Evolutionary conservation across 2,797 vertebrate genomes (phyloP), one percentile per base, ranked within the genome.

Genomic region (Perdix hodgsoniae): DNA sequence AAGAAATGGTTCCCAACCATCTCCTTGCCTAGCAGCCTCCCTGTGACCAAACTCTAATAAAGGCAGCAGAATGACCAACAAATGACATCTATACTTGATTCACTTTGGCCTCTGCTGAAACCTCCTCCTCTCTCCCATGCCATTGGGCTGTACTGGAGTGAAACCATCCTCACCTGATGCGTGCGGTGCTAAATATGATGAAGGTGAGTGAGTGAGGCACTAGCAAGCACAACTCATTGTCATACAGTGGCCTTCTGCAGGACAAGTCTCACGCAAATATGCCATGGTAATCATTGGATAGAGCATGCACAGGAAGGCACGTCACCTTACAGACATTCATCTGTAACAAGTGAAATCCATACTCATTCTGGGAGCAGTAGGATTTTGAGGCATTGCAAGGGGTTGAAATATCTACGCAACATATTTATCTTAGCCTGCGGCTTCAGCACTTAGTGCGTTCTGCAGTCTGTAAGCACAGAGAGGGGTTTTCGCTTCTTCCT

Each of bases 131-230:
- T 50, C 19, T 87, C 63, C 56, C 2, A 3, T 10, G 17, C 35
- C 2, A 1, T 31, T 0, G 1, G 57, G 65, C 78, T 45, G 65
- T 50, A 37, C 56, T 17, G 33, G 24, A 45, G 39, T 85, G 79
- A 93, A 88, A 45, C 91, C 88, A 94, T 77, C 70, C 66, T 88
- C 88, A 94, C 86, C 88, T 92, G 88, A 75, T 56, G 79, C 64
- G 94, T 23, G 0, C 39, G 29, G 35, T 91, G 83, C 88, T 94
- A 93, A 93, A 90, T 84, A 90, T 90, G 94, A 65, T 6, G 1
- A 63, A 54, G 39, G 11, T 78, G 93, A 95, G 88, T 92, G 79
- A 44, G 42, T 3, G 9, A 44, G 42, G 91, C 75, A 94, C 63
- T 26, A 1, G 45, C 94, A 95, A 91, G 50, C 56, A 81, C 40